Conservation (phyloP, 1,140 invertebrate genomes). For the Aphidius gifuensis region DNA sequence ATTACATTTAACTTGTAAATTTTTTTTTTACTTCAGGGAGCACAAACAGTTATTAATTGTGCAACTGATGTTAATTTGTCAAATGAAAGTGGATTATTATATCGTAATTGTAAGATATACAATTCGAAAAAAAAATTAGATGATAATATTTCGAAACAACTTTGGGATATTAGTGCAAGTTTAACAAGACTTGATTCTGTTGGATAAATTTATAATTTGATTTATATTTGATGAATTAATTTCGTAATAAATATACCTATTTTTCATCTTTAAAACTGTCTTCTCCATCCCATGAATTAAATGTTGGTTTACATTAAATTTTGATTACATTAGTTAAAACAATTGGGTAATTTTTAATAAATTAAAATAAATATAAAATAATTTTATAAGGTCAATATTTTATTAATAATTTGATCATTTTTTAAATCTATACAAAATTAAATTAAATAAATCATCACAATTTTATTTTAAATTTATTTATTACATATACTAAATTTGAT, state of each 20-base stretch:
- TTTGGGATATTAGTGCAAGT: slow-evolving; percentile 71
- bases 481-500: neutral
- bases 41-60: slow-evolving; percentile 74
- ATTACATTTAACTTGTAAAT: too few relatives aligned
- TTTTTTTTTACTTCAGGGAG: slow-evolving; percentile 60
- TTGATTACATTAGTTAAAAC: too few relatives aligned
- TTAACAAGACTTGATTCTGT: slow-evolving; percentile 41
- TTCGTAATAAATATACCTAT: neutral
- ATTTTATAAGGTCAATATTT: too few relatives aligned
- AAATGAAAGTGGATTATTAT: slow-evolving; percentile 64
- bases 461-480: neutral
- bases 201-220: neutral
- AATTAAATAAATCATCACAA: too few relatives aligned
- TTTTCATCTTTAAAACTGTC: neutral
- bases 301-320: too few relatives aligned
- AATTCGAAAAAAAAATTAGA: slow-evolving; percentile 63
- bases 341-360: too few relatives aligned
- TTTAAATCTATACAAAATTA: too few relatives aligned
- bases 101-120: slow-evolving; percentile 71
- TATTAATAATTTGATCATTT: slow-evolving; percentile 1
- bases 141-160: slow-evolving; percentile 58
- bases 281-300: too few relatives aligned
- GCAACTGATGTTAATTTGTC: slow-evolving; percentile 65
- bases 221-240: neutral
- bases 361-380: too few relatives aligned